phyloP scores from a whole-genome alignment of 2,113 vertebrate species.

The Lates calcarifer region DNA sequence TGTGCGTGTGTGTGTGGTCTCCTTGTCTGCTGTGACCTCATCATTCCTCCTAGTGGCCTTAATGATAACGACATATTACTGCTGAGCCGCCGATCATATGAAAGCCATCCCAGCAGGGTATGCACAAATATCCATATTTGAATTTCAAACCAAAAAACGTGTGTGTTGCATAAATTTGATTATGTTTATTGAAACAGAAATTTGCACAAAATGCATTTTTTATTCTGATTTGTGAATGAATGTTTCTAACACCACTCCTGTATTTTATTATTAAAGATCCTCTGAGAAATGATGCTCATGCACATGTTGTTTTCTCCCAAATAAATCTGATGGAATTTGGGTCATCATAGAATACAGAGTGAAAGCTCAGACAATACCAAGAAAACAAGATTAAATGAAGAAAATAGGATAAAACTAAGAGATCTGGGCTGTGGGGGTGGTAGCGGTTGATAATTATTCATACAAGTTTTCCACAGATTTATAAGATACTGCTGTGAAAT shows the following conservation, averaged over 20 bases:
- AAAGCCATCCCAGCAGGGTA: constrained; percentile 5
- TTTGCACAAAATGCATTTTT: constrained; percentile 17
- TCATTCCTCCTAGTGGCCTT: constrained; percentile 55
- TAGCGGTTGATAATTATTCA: neutral
- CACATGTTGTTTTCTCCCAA: neutral
- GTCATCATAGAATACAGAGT: too few species aligned
- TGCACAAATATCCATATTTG: neutral
- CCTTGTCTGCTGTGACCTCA: constrained; percentile 21
- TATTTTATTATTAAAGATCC: constrained; percentile 50
- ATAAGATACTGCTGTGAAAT: neutral
- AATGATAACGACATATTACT: constrained; percentile 29
- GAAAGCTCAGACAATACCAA: neutral
- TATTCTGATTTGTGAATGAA: neutral
- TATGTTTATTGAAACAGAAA: constrained; percentile 16
- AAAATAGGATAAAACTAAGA: neutral
- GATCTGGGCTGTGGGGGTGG: neutral
- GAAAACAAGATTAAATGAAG: neutral
- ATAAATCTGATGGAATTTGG: neutral
- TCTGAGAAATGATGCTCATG: neutral
- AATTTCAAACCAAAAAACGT: neutral
- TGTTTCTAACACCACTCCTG: constrained; percentile 13
- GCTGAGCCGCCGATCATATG: neutral
- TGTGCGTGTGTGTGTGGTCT: constrained; percentile 2
- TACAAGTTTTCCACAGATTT: neutral
- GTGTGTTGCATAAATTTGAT: neutral